A percentile compares a stretch with the other conserved stretches of the same genome.
These are phyloP conservation scores for Cebuella pygmaea DNA, from an alignment of 2,797 vertebrate species.

Conservation along the genomic window DNA sequence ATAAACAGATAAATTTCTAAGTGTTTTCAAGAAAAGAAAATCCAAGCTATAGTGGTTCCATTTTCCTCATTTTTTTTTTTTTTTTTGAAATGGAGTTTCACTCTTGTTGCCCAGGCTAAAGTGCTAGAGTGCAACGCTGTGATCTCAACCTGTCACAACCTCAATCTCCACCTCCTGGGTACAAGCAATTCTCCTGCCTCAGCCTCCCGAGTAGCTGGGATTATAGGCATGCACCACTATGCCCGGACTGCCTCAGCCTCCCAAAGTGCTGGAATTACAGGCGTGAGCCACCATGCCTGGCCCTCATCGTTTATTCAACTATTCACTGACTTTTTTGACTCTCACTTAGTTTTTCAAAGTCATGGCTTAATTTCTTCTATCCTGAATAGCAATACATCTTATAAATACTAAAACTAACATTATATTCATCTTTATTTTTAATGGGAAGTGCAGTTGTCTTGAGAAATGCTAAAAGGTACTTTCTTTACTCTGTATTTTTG, in stretches of 20 bases:
- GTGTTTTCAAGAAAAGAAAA: slow-evolving; percentile 4
- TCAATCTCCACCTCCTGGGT: no score
- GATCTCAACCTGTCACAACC: no score
- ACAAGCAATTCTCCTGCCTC: no score
- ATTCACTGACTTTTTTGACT: neutral
- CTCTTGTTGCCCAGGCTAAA: no score
- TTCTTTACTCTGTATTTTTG: slow-evolving; percentile 78
- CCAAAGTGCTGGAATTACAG: no score
- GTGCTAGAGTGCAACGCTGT: no score
- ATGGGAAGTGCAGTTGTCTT: neutral
- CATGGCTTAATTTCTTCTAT: neutral
- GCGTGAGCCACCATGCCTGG: no score
- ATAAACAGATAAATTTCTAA: neutral
- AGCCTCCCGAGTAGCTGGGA: no score
- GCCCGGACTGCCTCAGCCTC: no score
- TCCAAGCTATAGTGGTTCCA: neutral
- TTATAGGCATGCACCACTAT: no score
- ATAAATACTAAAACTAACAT: neutral
- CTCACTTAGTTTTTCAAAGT: slow-evolving; percentile 25
- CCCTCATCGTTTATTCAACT: neutral
- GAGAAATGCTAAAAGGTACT: slow-evolving; percentile 69
- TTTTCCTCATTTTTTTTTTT: neutral
- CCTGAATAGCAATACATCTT: neutral
- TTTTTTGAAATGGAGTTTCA: no score
- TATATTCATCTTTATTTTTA: slow-evolving; percentile 44